phyloP scores from a whole-genome alignment of 2,113 vertebrate species.

The Vidua chalybeata region DNA sequence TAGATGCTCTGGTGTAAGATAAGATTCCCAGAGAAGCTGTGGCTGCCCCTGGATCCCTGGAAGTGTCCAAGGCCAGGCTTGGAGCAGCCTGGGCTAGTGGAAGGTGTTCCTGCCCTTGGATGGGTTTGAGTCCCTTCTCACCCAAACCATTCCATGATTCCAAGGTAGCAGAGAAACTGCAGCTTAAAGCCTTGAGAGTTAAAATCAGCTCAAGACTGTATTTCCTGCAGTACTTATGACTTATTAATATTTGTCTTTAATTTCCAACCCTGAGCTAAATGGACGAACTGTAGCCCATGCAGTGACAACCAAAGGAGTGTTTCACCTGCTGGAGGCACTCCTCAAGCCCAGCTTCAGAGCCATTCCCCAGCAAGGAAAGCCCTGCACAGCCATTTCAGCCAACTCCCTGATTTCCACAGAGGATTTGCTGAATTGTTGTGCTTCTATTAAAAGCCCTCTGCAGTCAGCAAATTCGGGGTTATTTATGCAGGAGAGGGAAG shows the following conservation, averaged over 20 bases:
- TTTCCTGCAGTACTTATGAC: background rate
- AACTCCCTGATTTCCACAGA: background rate
- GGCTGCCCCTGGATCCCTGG: background rate
- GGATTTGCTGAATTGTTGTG: background rate
- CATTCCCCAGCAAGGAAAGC: background rate
- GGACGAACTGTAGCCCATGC: fast-evolving
- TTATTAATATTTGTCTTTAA: background rate
- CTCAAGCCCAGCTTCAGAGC: background rate
- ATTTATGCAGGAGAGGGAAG: background rate
- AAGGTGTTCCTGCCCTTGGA: background rate
- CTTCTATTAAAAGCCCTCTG: background rate
- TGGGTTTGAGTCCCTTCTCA: background rate
- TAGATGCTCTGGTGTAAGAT: background rate
- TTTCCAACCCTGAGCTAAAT: background rate
- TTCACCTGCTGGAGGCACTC: background rate
- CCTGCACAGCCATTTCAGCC: background rate
- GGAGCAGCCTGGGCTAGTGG: background rate
- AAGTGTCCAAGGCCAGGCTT: background rate
- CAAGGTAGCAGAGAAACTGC: background rate
- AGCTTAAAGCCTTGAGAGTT: background rate
- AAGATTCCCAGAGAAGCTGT: background rate
- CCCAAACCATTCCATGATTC: background rate
- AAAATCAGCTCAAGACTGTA: background rate
- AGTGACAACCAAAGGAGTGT: background rate
- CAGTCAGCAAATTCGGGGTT: background rate